Evolutionary conservation across 2,888 invertebrate species (phyloP).

Genomic region (Scaptomyza parva): DNA sequence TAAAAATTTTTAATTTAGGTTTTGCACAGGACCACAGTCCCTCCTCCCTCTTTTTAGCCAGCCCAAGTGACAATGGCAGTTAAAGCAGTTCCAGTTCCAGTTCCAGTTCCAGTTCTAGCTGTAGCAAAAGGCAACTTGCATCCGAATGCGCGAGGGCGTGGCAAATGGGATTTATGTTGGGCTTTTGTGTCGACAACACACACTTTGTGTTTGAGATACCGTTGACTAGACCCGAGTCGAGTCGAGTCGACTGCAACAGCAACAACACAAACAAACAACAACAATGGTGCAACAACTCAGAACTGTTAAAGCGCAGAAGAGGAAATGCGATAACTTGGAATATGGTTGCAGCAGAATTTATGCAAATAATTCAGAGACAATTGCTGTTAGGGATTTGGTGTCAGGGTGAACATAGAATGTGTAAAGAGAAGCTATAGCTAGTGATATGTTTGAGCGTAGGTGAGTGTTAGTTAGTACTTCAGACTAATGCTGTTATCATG

Average conservation of each 20-base stretch:
- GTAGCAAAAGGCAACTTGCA: not conserved
- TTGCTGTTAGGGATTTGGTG: not conserved
- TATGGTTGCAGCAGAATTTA: conserved; percentile 20
- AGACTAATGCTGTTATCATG: conserved; percentile 5
- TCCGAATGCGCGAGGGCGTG: conserved; percentile 26
- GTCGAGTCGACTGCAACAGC: conserved; percentile 6
- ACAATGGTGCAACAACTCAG: conserved; percentile 4
- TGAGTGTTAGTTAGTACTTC: conserved; percentile 2
- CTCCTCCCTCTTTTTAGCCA: conserved; percentile 19
- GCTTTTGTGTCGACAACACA: conserved; percentile 50
- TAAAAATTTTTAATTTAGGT: conserved; percentile 64
- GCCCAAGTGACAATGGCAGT: conserved; percentile 51
- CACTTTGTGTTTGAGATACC: conserved; percentile 29
- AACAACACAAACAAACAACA: conserved; percentile 6
- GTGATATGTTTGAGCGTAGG: not conserved
- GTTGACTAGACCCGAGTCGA: conserved; percentile 9
- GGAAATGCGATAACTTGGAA: conserved; percentile 8
- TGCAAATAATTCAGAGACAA: conserved; percentile 28
- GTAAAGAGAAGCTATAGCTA: not conserved
- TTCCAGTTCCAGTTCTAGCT: conserved; percentile 28
- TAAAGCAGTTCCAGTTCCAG: conserved; percentile 9
- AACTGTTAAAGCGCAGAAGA: conserved; percentile 11
- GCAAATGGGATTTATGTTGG: conserved; percentile 48
- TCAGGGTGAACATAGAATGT: not conserved
- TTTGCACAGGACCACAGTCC: conserved; percentile 2